Evolutionary conservation across 2,888 invertebrate genomes (phyloP).

Genomic region (Diplazon laetatorius): DNA sequence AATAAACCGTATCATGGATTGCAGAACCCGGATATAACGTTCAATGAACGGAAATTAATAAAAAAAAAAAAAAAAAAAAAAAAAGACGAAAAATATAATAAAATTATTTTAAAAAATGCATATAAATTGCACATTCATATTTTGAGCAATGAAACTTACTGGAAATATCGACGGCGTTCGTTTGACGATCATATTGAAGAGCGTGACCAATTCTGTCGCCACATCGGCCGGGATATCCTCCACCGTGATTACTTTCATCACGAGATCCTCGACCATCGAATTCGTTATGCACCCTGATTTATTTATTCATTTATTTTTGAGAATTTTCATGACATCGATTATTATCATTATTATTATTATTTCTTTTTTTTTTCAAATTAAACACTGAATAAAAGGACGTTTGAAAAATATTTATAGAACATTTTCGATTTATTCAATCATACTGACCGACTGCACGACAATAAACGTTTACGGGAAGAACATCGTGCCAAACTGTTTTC

Average conservation of each 20-base stretch:
- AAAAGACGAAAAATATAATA: too few species aligned
- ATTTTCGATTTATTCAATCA: constrained; percentile 3
- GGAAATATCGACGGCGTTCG: constrained; percentile 90
- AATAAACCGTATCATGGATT: background rate
- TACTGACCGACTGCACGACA: constrained; percentile 87
- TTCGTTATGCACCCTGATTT: constrained; percentile 86
- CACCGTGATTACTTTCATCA: constrained; percentile 86
- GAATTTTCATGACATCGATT: too few species aligned
- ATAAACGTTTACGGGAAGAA: constrained; percentile 91
- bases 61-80: constrained; percentile 1
- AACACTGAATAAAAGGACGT: too few species aligned
- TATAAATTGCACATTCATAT: constrained; percentile 30
- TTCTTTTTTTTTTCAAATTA: too few species aligned
- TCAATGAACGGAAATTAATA: constrained; percentile 23
- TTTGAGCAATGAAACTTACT: constrained; percentile 82
- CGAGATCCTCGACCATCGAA: constrained; percentile 87
- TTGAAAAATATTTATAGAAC: constrained; percentile 5
- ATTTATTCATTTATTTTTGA: background rate
- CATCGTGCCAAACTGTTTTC: constrained; percentile 94
- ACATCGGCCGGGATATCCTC: constrained; percentile 95
- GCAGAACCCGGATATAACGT: constrained; percentile 19
- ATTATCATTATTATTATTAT: too few species aligned
- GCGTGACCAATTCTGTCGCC: constrained; percentile 90
- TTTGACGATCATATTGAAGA: constrained; percentile 88
- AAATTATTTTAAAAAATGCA: constrained; percentile 30